Base-by-base conservation (phyloP, 1,140 invertebrate genomes). In the Brachystomella parvula region DNA sequence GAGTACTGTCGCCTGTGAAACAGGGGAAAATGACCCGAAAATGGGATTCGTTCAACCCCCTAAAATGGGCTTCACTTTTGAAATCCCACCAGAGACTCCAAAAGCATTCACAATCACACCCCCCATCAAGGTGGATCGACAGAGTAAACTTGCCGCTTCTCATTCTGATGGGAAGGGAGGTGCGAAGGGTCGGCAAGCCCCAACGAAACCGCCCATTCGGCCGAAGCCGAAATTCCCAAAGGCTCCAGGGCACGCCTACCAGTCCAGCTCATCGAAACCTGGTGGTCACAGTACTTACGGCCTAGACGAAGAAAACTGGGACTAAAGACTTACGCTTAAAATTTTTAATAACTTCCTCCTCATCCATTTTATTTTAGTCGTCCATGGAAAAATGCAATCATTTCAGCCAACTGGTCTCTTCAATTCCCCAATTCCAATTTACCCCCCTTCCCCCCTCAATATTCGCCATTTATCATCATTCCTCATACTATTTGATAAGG, bases 61-160 rank as follows among this genome's bases (percentile, higher is more conserved):
- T 19, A 53, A 53, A 26, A 53, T 53, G 49, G 49, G 49, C 21
- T 53, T 53, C 49, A 53, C 49, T 24, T 53, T 53, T 26, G 49
- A 53, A 53, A 12, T 53, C 49, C 49, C 49, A 26, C 49, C 49
- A 24, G 49, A 53, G 49, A 53, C 49, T 6, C 49, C 49, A 12
- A 53, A 53, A 26, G 9, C 49, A 6, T 53, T 53, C 49, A 53
- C 49, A 3, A 53, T 53, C 49, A 17, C 49, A 6, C 49, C 49
- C 3, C 49, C 49, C 9, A 53, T 53, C 49, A 53, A 53, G 49
- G 49, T 53, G 49, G 49, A 53, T 24, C 9, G 49, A 15, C 12
- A 26, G 15, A 53, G 49, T 53, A 53, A 53, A 26, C 12, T 53
- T n/a, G n/a, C n/a, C 15, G 15, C 9, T 19, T 24, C 49, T 12